These are phyloP conservation scores for Pelochelys cantorii DNA, from an alignment of 2,797 vertebrate species.

Conservation along the genomic window DNA sequence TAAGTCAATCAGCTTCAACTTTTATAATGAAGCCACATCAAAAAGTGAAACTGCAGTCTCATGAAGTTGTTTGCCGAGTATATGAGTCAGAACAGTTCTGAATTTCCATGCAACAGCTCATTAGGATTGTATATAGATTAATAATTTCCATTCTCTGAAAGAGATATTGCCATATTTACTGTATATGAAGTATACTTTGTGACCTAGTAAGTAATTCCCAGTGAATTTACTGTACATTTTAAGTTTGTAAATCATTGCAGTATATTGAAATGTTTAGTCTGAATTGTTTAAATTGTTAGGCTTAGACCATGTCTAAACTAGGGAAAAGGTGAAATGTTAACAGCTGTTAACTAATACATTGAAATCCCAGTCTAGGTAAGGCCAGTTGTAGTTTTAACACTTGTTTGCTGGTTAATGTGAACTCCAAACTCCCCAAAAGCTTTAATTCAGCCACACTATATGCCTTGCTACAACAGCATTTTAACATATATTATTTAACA, in stretches of 20 bases:
- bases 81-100: constrained; percentile 61
- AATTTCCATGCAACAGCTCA: constrained; percentile 33
- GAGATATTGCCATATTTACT: not conserved
- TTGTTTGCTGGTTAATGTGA: not conserved
- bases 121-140: not conserved
- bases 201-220: not conserved
- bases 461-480: not conserved
- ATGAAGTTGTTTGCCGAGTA: constrained; percentile 20
- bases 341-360: not conserved
- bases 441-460: not conserved
- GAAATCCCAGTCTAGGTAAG: not conserved
- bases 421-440: not conserved
- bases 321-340: not conserved
- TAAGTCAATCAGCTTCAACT: constrained; percentile 39
- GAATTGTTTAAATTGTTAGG: not conserved
- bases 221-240: not conserved
- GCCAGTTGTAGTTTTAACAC: not conserved
- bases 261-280: not conserved
- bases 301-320: not conserved
- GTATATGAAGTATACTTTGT: not conserved
- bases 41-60: constrained; percentile 64
- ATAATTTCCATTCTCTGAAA: constrained; percentile 61
- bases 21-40: constrained; percentile 71
- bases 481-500: not conserved
- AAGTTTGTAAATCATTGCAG: not conserved